Conservation (phyloP, 2,113 vertebrate species). For the Alces alces region DNA sequence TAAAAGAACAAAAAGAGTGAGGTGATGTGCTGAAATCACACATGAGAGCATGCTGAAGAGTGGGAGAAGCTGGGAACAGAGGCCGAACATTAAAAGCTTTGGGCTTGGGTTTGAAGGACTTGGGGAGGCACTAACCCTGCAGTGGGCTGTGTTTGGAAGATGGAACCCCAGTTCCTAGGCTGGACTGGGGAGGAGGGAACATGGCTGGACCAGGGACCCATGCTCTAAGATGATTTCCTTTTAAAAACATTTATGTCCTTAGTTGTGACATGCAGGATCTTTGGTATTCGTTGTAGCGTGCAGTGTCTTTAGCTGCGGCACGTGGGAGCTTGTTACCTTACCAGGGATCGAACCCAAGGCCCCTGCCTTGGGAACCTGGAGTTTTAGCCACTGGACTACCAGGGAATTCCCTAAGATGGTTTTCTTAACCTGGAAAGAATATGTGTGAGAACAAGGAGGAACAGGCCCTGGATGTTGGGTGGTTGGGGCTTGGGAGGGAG, state of each 20-base stretch:
- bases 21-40: not conserved
- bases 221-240: not conserved
- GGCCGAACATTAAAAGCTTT: not conserved
- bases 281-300: not conserved
- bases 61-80: not conserved
- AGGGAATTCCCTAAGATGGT: not conserved
- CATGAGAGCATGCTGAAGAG: not conserved
- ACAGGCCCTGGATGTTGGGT: not conserved
- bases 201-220: not conserved
- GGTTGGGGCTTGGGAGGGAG: not conserved
- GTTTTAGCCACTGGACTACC: not conserved
- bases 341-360: not conserved
- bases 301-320: not conserved
- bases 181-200: not conserved
- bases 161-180: not conserved
- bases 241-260: not conserved
- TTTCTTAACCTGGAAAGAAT: not conserved
- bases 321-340: not conserved
- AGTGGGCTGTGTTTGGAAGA: not conserved
- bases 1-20: not conserved
- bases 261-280: not conserved
- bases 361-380: not conserved
- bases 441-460: not conserved
- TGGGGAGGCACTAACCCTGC: not conserved
- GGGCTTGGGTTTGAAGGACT: not conserved